A percentile compares a stretch with the other conserved stretches of the same genome.
Conservation (phyloP, 2,113 vertebrate genomes). For the Sprattus sprattus region DNA sequence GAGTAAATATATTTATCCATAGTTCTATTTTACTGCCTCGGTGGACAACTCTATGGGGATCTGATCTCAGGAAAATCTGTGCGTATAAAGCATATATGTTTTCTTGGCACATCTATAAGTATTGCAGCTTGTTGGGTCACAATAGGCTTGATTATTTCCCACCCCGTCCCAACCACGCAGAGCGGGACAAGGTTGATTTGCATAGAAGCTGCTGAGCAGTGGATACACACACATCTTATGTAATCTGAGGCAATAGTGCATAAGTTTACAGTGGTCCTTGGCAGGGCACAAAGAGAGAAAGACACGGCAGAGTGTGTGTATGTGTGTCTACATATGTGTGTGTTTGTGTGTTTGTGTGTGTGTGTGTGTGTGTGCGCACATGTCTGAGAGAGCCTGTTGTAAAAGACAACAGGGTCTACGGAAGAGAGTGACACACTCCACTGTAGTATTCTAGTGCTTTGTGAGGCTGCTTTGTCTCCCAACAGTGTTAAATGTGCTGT, state of each 20-base stretch:
- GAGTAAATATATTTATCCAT: not conserved
- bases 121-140: constrained; percentile 16
- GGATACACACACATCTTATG: constrained; percentile 34
- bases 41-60: not conserved
- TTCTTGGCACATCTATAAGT: not conserved
- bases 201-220: constrained; percentile 1
- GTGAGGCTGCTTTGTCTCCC: constrained; percentile 34
- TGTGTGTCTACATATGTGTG: constrained; percentile 31
- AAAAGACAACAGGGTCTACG: constrained; percentile 41
- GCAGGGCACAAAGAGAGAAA: constrained; percentile 48
- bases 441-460: constrained; percentile 33
- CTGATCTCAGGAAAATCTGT: not conserved
- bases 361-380: not conserved
- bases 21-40: not conserved
- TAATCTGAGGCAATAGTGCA: constrained; percentile 45
- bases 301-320: constrained; percentile 23
- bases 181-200: not conserved
- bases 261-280: constrained; percentile 35
- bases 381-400: constrained; percentile 52
- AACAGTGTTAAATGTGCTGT: constrained; percentile 43
- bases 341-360: constrained; percentile 36
- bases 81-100: not conserved
- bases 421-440: constrained; percentile 42
- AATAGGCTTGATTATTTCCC: constrained; percentile 4
- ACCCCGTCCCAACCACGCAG: not conserved